Percentiles rank a stretch among this genome's conserved stretches.
phyloP scores from a whole-genome alignment of 30 jellyfish, hydroid and myxozoan species.

The Haliclystus octoradiatus region DNA sequence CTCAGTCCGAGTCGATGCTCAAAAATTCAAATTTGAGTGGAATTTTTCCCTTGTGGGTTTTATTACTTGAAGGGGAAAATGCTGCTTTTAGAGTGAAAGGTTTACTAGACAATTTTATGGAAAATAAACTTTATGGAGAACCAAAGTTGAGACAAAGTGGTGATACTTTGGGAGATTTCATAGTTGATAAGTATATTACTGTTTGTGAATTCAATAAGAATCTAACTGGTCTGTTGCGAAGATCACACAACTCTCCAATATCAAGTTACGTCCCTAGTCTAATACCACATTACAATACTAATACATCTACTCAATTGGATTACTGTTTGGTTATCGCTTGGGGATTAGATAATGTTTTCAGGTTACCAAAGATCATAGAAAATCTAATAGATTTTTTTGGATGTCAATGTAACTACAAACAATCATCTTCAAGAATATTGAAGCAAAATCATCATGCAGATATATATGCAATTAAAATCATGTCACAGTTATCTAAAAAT shows the following conservation, averaged over 20 bases:
- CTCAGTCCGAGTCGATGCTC: not conserved
- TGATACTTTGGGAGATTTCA: conserved; percentile 28
- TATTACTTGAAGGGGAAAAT: conserved; percentile 54
- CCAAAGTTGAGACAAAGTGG: conserved; percentile 21
- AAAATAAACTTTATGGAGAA: not conserved
- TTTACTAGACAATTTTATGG: conserved; percentile 2
- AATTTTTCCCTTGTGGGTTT: conserved; percentile 5
- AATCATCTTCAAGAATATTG: too few species aligned
- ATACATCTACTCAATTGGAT: not conserved
- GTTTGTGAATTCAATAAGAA: conserved; percentile 13
- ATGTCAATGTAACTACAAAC: too few species aligned
- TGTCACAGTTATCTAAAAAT: too few species aligned
- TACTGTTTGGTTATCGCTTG: not conserved
- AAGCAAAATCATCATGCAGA: too few species aligned
- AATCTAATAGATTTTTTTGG: too few species aligned
- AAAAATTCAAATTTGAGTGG: not conserved
- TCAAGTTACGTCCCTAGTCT: not conserved
- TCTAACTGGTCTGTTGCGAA: not conserved
- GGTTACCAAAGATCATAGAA: not conserved
- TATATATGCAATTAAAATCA: too few species aligned
- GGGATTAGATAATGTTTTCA: not conserved
- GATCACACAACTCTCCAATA: not conserved
- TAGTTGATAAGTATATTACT: conserved; percentile 19
- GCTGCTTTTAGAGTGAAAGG: conserved; percentile 32
- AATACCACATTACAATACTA: too few species aligned